These are phyloP conservation scores for Ellobius talpinus DNA, from an alignment of 2,113 vertebrate species.

Conservation along the genomic window DNA sequence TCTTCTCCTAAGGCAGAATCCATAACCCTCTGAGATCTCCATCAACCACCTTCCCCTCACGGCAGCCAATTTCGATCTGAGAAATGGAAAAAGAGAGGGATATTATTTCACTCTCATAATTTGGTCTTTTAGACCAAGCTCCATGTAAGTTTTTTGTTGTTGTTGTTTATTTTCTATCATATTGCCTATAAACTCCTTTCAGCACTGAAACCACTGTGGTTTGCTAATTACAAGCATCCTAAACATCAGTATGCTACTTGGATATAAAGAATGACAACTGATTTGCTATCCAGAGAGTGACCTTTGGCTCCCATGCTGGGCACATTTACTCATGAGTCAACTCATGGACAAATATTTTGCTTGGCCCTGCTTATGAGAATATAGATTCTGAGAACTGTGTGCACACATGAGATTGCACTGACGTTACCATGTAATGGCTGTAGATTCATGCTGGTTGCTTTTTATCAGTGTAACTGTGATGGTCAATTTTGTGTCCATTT, in stretches of 20 bases:
- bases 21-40: background rate
- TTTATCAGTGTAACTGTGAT: background rate
- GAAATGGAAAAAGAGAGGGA: background rate
- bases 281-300: background rate
- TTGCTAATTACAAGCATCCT: background rate
- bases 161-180: background rate
- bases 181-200: background rate
- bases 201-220: background rate
- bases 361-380: background rate
- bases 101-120: background rate
- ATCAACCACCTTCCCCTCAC: background rate
- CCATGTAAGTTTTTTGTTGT: background rate
- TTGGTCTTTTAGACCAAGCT: background rate
- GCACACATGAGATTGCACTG: background rate
- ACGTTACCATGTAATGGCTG: background rate
- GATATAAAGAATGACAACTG: background rate
- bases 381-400: background rate
- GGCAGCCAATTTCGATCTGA: background rate
- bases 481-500: background rate
- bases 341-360: background rate
- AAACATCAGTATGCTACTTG: background rate
- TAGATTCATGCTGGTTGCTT: background rate
- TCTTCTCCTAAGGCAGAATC: background rate
- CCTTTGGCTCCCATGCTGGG: background rate
- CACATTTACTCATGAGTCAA: background rate